These are phyloP conservation scores for Ricordea florida DNA, from an alignment of 92 coral and sea anemone genomes.

Conservation along the genomic window DNA sequence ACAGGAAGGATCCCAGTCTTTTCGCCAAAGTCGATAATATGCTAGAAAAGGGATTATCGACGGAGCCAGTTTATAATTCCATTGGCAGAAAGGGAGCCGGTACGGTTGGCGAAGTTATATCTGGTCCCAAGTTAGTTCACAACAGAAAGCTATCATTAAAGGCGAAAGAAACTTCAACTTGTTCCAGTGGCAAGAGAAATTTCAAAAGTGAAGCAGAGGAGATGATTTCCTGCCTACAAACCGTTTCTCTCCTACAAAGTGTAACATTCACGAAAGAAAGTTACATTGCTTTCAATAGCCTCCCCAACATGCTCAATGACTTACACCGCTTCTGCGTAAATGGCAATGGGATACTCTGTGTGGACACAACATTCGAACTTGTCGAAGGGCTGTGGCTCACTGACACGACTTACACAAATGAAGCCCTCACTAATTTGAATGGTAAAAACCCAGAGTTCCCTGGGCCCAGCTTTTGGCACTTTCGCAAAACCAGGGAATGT, in stretches of 20 bases:
- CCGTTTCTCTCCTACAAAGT: conserved; percentile 53
- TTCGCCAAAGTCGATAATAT: conserved; percentile 31
- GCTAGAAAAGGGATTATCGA: conserved; percentile 23
- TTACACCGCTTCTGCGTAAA: conserved; percentile 52
- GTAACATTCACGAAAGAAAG: conserved; percentile 62
- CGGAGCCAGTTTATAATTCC: conserved; percentile 33
- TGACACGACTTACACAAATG: conserved; percentile 53
- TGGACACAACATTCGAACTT: conserved; percentile 69
- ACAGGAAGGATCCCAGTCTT: conserved; percentile 45
- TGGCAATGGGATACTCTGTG: conserved; percentile 49
- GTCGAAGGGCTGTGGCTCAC: conserved; percentile 77
- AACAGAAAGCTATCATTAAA: conserved; percentile 47
- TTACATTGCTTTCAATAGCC: conserved; percentile 52
- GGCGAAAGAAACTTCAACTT: conserved; percentile 20
- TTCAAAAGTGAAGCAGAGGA: conserved; percentile 38
- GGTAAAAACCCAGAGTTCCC: conserved; percentile 67
- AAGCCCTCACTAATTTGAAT: conserved; percentile 42
- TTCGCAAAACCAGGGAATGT: conserved; percentile 52
- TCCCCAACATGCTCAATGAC: conserved; percentile 59
- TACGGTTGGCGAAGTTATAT: conserved; percentile 39
- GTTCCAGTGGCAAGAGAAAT: conserved; percentile 16
- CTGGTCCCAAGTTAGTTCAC: conserved; percentile 47
- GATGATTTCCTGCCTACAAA: conserved; percentile 28
- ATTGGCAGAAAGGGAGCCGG: conserved; percentile 28
- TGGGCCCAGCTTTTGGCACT: conserved; percentile 72